Evolutionary conservation across 2,797 vertebrate species (phyloP).

Genomic region (Urosaurus nigricauda): DNA sequence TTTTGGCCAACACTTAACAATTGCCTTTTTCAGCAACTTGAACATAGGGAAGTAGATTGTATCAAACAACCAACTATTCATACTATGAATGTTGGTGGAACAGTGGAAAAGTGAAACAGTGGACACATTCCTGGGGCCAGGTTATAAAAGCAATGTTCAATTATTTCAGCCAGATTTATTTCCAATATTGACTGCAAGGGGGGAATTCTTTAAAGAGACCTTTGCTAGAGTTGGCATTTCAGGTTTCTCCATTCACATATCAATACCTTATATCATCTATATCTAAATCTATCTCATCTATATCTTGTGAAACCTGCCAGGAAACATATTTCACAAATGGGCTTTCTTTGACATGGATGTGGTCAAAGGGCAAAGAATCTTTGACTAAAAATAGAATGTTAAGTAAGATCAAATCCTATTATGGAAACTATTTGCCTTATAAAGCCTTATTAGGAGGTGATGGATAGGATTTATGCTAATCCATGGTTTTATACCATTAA

Average conservation of each 20-base stretch:
- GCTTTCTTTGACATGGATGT: conserved; percentile 39
- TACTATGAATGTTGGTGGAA: conserved; percentile 19
- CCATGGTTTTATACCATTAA: conserved; percentile 61
- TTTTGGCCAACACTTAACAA: not conserved
- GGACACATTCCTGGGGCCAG: rapidly evolving
- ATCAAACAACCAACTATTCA: not conserved
- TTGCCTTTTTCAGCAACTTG: not conserved
- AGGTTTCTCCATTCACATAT: conserved; percentile 19
- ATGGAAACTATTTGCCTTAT: conserved; percentile 59
- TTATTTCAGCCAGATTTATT: conserved; percentile 20
- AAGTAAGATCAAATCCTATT: conserved; percentile 62
- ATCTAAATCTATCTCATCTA: not conserved
- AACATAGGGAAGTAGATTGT: not conserved
- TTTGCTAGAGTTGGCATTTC: not conserved
- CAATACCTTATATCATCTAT: not conserved
- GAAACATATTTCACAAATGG: conserved; percentile 48
- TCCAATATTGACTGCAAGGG: not conserved
- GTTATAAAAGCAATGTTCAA: not conserved
- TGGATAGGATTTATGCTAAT: conserved; percentile 72
- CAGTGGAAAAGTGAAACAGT: not conserved
- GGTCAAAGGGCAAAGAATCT: conserved; percentile 50
- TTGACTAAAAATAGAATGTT: conserved; percentile 56
- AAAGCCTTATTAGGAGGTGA: conserved; percentile 68
- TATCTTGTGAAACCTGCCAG: not conserved
- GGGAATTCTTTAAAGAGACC: not conserved